Percentiles rank a stretch among this genome's conserved stretches.
Evolutionary conservation across 2,113 vertebrate species (phyloP).

Genomic region (Sinocyclocheilus maitianheensis): DNA sequence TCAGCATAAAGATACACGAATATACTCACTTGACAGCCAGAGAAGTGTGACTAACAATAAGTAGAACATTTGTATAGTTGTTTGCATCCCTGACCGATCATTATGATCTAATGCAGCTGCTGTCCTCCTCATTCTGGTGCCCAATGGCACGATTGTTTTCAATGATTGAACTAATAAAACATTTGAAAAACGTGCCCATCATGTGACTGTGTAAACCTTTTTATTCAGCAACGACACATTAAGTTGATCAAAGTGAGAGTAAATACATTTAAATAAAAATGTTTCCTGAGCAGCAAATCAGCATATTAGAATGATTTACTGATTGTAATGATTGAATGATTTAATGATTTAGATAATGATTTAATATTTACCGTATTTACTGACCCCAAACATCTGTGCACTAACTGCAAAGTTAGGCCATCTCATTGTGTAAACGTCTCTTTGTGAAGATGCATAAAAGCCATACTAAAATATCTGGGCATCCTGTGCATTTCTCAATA

Average conservation of each 20-base stretch:
- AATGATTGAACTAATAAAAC: neutral
- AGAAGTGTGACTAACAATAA: neutral
- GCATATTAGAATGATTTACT: neutral
- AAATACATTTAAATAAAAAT: too few species aligned
- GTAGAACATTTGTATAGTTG: neutral
- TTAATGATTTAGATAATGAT: too few species aligned
- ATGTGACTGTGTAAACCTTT: neutral
- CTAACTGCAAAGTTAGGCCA: neutral
- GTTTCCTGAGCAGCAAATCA: neutral
- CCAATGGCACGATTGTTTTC: neutral
- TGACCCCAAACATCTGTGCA: too few species aligned
- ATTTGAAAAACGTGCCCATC: neutral
- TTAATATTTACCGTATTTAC: too few species aligned
- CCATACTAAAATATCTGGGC: neutral
- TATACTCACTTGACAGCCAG: neutral
- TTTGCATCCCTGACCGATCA: neutral
- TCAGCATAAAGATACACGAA: neutral
- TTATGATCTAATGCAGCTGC: conserved; percentile 1
- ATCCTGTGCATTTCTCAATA: neutral
- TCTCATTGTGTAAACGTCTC: neutral
- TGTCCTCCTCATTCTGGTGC: neutral
- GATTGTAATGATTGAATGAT: too few species aligned
- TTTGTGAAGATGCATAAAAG: neutral
- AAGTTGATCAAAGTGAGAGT: too few species aligned
- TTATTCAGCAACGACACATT: too few species aligned